These are phyloP conservation scores for Tachysurus vachellii DNA, from an alignment of 2,113 vertebrate species.

Conservation along the genomic window DNA sequence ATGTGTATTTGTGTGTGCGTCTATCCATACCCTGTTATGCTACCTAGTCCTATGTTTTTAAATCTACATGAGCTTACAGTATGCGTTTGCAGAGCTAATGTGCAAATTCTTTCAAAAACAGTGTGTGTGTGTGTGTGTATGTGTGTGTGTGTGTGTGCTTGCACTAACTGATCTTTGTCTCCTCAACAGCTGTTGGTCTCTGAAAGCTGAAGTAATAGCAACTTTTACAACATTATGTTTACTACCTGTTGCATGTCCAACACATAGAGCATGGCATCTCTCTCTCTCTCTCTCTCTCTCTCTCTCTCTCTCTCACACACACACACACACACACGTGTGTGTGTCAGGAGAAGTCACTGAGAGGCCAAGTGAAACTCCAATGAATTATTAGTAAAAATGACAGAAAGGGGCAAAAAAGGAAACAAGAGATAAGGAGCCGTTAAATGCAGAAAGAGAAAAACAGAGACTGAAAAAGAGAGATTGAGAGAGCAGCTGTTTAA, in stretches of 20 bases:
- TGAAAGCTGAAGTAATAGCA: constrained; percentile 60
- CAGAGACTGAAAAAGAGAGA: constrained; percentile 14
- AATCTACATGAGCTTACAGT: not conserved
- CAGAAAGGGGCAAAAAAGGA: constrained; percentile 23
- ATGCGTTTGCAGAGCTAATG: not conserved
- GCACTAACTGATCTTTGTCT: constrained; percentile 51
- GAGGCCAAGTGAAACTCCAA: constrained; percentile 32
- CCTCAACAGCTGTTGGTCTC: constrained; percentile 58
- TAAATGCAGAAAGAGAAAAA: constrained; percentile 17
- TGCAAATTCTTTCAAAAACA: not conserved
- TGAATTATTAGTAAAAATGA: constrained; percentile 32
- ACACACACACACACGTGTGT: not conserved
- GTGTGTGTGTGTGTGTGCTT: constrained; percentile 14
- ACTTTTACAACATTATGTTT: constrained; percentile 61
- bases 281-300: not conserved
- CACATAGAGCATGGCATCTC: constrained; percentile 45
- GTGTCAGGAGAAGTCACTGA: constrained; percentile 17
- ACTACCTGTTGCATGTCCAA: constrained; percentile 57
- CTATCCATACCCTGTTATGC: not conserved
- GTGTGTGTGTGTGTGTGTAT: not conserved
- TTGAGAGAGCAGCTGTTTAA: constrained; percentile 54
- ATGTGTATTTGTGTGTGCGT: not conserved
- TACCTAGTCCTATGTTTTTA: not conserved
- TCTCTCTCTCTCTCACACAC: too few relatives aligned
- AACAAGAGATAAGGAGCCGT: not conserved